Evolutionary conservation across 2,888 invertebrate genomes (phyloP), one percentile per base, ranked within the genome.

Genomic region (Auanema sp.): DNA sequence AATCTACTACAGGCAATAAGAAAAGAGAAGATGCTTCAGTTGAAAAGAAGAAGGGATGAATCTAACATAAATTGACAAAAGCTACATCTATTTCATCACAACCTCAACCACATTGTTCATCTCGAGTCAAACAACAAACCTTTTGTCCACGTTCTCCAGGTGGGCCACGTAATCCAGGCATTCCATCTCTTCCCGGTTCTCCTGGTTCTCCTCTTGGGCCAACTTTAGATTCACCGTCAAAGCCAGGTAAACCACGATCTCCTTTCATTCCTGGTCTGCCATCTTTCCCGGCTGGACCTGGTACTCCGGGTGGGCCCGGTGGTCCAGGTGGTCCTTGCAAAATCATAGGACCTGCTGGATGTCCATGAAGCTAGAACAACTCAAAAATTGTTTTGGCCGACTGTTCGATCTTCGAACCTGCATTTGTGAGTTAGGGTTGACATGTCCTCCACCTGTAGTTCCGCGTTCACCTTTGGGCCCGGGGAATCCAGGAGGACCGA

Each of bases 141-240:
- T 80, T 80, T 41, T 77, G 76, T 49, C 81, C 80, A 60, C 74
- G 60, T 21, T 72, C 71, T 23, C 82, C 78, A 11, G 71, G 67
- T 0, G 74, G 71, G 54, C 78, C 78, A n/a, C 66, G 56, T 5
- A 68, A 54, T 47, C 82, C 82, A 5, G 79, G 76, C 40, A 71
- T 61, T n/a, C 81, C 81, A 62, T 76, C 76, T 18, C 72, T 62
- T 10, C 81, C 81, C 10, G 75, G 65, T 16, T 65, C 63, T n/a
- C 81, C 81, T 2, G 71, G 66, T 8, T 80, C 80, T 53, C 81
- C 81, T 63, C 79, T 80, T 8, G 81, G 81, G 49, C 81, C 81
- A 12, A 71, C 68, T 57, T 77, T 79, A 12, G 79, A 79, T 55
- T 82, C 82, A 61, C 82, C 82, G 60, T 82, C 82, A 59, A 80